Conservation (phyloP, 2,113 vertebrate species). For the Emydura subglobosa region DNA sequence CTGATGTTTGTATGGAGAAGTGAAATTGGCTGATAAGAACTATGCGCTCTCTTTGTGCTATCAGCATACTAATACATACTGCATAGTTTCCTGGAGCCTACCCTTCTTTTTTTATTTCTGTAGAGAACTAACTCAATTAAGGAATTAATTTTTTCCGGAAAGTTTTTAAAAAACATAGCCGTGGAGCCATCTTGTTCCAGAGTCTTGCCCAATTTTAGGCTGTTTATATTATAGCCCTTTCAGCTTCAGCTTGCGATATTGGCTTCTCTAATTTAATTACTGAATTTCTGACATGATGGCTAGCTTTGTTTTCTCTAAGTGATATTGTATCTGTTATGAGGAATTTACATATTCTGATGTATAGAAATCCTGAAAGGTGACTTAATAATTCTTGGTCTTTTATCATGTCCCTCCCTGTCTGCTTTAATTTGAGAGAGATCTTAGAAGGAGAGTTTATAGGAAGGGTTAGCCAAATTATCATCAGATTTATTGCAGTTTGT, state of each 20-base stretch:
- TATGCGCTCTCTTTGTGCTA: background rate
- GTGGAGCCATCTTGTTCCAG: background rate
- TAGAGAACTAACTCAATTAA: background rate
- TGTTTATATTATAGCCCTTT: background rate
- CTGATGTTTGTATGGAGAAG: background rate
- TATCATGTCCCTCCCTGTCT: background rate
- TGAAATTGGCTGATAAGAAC: no score
- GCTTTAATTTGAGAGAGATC: background rate
- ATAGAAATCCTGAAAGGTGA: slow-evolving; percentile 4
- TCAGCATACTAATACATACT: background rate
- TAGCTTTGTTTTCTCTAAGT: background rate
- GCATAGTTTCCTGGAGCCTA: background rate
- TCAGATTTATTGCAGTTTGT: background rate
- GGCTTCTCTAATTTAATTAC: background rate
- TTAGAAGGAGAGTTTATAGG: background rate
- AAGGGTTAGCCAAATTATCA: background rate
- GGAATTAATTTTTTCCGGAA: background rate
- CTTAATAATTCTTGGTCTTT: background rate
- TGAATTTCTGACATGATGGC: background rate
- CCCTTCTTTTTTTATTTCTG: background rate
- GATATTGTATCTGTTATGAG: background rate
- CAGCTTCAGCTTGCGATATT: background rate
- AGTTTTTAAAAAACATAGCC: background rate
- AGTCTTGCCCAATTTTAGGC: background rate
- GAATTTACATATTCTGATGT: background rate